Evolutionary conservation across 2,113 vertebrate genomes (phyloP).

Genomic region (Pan paniscus): DNA sequence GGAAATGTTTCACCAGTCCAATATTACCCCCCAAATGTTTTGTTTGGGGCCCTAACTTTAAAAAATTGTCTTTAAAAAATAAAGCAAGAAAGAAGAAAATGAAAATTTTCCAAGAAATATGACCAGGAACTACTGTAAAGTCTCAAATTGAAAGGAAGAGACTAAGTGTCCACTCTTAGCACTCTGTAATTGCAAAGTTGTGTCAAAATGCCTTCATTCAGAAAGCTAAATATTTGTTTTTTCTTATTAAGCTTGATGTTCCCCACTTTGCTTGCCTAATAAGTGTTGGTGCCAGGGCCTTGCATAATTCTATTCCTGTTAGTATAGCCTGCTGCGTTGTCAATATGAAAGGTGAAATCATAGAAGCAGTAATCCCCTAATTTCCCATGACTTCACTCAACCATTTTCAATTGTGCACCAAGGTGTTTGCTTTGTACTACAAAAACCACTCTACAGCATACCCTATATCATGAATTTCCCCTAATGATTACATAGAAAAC

Average conservation of each 20-base stretch:
- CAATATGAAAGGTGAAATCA: slow-evolving; percentile 17
- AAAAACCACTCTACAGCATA: background rate
- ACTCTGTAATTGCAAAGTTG: background rate
- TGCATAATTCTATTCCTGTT: background rate
- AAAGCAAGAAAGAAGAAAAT: background rate
- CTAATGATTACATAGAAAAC: background rate
- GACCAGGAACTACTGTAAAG: background rate
- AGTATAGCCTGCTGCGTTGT: background rate
- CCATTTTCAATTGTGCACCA: background rate
- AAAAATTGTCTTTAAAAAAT: background rate
- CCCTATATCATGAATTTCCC: background rate
- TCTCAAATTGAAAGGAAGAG: background rate
- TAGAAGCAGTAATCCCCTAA: background rate
- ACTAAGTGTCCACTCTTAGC: background rate
- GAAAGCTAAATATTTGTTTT: background rate
- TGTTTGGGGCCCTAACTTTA: background rate
- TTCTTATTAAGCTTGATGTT: background rate
- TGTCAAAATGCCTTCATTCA: background rate
- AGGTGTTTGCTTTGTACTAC: background rate
- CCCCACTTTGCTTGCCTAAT: background rate
- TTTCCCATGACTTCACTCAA: background rate
- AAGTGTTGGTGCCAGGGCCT: background rate
- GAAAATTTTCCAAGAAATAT: background rate
- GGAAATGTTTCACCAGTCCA: background rate
- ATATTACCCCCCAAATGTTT: background rate